A percentile compares a stretch with the other conserved stretches of the same genome.
Conservation (phyloP, 2,113 vertebrate species). For the Peucedramus taeniatus region DNA sequence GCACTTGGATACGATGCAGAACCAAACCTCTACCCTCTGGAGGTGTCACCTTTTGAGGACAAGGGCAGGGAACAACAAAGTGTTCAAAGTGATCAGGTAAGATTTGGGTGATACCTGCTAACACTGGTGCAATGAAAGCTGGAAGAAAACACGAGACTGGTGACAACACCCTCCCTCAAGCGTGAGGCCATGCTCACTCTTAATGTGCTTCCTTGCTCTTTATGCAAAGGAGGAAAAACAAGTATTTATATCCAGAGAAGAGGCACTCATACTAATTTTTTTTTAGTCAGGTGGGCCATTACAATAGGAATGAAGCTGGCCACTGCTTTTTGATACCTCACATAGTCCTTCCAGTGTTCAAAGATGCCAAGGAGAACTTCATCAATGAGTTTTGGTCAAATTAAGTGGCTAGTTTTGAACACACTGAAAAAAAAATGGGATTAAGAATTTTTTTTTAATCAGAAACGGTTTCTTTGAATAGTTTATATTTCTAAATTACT, state of each 20-base stretch:
- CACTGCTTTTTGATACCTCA: background rate
- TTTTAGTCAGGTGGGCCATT: background rate
- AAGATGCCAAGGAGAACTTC: background rate
- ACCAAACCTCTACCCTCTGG: background rate
- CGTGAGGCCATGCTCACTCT: fast-evolving
- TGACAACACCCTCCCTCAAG: background rate
- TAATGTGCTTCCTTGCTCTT: background rate
- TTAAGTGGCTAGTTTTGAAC: background rate
- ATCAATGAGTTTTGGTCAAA: background rate
- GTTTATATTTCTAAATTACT: background rate
- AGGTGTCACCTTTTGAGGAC: background rate
- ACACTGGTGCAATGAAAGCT: background rate
- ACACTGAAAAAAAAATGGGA: background rate
- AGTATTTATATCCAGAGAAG: background rate
- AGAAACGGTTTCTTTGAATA: background rate
- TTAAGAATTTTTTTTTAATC: background rate
- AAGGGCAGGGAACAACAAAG: background rate
- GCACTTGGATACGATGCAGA: background rate
- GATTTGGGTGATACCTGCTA: background rate
- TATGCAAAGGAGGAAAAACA: background rate
- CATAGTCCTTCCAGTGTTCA: background rate
- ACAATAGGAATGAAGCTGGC: background rate
- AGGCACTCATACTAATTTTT: background rate
- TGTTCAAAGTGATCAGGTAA: background rate
- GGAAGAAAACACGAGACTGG: background rate